Percentiles rank a stretch among this genome's conserved stretches.
Evolutionary conservation across 2,797 vertebrate species (phyloP).

Genomic region (Etheostoma perlongum): DNA sequence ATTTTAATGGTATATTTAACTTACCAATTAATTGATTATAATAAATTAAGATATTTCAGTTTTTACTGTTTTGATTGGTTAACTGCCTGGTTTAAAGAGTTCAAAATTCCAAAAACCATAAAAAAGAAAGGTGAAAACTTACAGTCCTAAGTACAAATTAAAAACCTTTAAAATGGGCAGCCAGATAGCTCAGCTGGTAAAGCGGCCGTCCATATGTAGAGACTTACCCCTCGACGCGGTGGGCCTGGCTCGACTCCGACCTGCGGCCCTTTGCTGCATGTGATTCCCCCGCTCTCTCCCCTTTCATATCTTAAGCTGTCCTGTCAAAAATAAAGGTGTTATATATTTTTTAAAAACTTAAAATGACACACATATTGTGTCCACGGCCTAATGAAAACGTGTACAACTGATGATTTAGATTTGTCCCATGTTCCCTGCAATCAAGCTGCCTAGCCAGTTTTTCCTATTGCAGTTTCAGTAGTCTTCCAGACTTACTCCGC

Average conservation of each 20-base stretch:
- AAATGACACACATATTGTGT: neutral
- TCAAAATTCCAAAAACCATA: neutral
- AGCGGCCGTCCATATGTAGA: too few relatives aligned
- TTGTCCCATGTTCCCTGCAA: neutral
- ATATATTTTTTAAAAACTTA: neutral
- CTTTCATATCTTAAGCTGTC: too few relatives aligned
- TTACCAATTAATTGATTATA: neutral
- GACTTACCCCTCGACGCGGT: too few relatives aligned
- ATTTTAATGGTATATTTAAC: neutral
- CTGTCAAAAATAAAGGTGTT: too few relatives aligned
- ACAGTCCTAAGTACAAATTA: neutral
- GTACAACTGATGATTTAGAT: neutral
- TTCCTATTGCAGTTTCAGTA: neutral
- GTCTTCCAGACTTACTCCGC: conserved; percentile 1
- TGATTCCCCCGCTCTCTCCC: too few relatives aligned
- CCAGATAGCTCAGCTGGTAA: too few relatives aligned
- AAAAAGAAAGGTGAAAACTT: neutral
- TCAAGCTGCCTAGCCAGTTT: neutral
- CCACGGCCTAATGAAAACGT: neutral
- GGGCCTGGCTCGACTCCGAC: too few relatives aligned
- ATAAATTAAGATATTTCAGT: neutral
- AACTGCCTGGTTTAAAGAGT: neutral
- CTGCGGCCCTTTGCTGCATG: too few relatives aligned
- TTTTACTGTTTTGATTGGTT: neutral
- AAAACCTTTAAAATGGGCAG: neutral